phyloP scores from a whole-genome alignment of 2,888 invertebrate genomes.

The Lordiphosa fenestrarum region DNA sequence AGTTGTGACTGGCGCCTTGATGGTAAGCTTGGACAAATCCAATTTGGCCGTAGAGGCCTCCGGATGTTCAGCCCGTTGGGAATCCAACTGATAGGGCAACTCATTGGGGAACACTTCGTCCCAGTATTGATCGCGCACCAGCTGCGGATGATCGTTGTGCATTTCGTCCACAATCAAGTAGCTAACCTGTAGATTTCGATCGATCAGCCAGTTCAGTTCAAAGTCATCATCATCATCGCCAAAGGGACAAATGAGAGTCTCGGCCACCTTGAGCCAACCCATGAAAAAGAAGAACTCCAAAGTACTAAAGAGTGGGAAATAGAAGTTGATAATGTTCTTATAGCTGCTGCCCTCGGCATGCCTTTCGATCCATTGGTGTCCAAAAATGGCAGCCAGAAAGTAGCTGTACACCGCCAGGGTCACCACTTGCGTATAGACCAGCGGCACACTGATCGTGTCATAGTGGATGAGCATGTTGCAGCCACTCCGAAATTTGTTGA shows the following conservation, averaged over 20 bases:
- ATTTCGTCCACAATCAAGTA: slow-evolving; percentile 96
- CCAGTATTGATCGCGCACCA: slow-evolving; percentile 94
- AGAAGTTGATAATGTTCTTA: slow-evolving; percentile 87
- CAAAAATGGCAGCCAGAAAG: slow-evolving; percentile 92
- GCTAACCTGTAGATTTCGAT: slow-evolving; percentile 87
- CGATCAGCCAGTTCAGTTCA: slow-evolving; percentile 81
- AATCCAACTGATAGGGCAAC: slow-evolving; percentile 87
- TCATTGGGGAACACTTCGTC: slow-evolving; percentile 92
- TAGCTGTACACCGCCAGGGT: slow-evolving; percentile 93
- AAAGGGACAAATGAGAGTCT: slow-evolving; percentile 93
- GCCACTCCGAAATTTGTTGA: slow-evolving; percentile 90
- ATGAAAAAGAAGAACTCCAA: slow-evolving; percentile 92
- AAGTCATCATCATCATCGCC: slow-evolving; percentile 95
- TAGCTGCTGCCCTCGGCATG: slow-evolving; percentile 79
- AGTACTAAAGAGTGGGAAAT: slow-evolving; percentile 93
- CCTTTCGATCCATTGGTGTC: slow-evolving; percentile 88
- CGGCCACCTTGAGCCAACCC: slow-evolving; percentile 95
- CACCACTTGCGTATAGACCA: slow-evolving; percentile 94
- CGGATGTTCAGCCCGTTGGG: slow-evolving; percentile 90
- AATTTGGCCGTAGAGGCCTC: slow-evolving; percentile 91
- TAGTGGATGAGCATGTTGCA: slow-evolving; percentile 88
- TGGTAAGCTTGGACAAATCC: slow-evolving; percentile 76
- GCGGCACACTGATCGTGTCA: slow-evolving; percentile 87
- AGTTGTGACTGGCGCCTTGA: background rate
- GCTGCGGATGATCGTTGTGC: slow-evolving; percentile 94